Evolutionary conservation across 2,113 vertebrate genomes (phyloP), one percentile per base, ranked within the genome.

Genomic region (Myrmophylax atrothorax): DNA sequence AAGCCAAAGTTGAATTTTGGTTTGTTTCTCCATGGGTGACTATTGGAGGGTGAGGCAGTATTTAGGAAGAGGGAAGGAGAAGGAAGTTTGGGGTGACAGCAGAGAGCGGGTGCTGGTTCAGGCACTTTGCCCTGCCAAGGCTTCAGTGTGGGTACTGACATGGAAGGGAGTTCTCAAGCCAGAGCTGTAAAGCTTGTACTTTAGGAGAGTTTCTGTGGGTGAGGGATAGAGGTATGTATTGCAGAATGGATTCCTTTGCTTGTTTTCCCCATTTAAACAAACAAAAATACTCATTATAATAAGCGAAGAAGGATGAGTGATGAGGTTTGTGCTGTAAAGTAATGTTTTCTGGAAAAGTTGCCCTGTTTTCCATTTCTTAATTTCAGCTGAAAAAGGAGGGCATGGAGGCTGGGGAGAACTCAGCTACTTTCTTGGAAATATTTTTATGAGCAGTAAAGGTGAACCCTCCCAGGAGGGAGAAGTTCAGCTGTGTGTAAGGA

Each of bases 221-320:
- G 55, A 93, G 50, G 75, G 35, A 50, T 12, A 68, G 74, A 55
- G 46, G 22, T 16, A 38, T 3, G 66, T 25, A 3, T 19, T 55
- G 47, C 1, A 1, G 82, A 86, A 83, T 74, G 50, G 33, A 37
- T 67, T 56, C 33, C n/a, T 93, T 66, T 64, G 74, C 85, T 93
- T 93, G 42, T 50, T 86, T 96, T 92, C 68, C 82, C 59, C 33
- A 29, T 72, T 83, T 58, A 92, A 92, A 76, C 38, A 88, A 91
- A 37, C 70, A 67, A 74, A 91, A 87, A 78, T 29, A 72, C 44
- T n/a, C 16, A 14, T 38, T 84, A 25, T 47, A 47, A 33, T 66
- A 49, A 70, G 20, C 31, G 17, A 28, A 92, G 63, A 46, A 82
- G 50, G 68, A 80, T 59, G 59, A 94, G 64, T 24, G 25, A 44